These are phyloP conservation scores for Nasonia giraulti DNA, from an alignment of 1,140 invertebrate genomes.

Conservation along the genomic window DNA sequence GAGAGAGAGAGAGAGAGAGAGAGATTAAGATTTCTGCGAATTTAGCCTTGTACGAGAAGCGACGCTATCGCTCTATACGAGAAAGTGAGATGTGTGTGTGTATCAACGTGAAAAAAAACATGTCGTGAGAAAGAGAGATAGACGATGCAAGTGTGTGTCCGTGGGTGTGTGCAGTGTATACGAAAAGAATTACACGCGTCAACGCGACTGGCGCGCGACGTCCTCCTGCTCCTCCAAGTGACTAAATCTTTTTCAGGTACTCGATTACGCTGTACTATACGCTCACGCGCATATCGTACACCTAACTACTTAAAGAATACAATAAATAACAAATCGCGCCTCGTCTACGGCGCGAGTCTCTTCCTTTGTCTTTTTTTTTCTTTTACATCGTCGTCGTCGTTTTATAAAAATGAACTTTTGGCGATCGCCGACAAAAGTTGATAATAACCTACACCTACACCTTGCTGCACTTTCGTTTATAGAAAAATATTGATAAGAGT, in stretches of 20 bases:
- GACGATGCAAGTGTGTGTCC: neutral
- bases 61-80: neutral
- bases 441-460: neutral
- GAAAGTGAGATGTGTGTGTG: neutral
- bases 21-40: neutral
- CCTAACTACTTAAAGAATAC: slow-evolving; percentile 39
- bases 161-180: neutral
- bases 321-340: slow-evolving; percentile 37
- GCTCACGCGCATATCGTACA: neutral
- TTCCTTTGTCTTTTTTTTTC: slow-evolving; percentile 40
- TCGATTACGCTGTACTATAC: slow-evolving; percentile 47
- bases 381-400: neutral
- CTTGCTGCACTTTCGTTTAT: neutral
- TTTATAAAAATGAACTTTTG: slow-evolving; percentile 1
- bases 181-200: slow-evolving; percentile 27
- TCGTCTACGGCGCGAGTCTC: slow-evolving; percentile 37
- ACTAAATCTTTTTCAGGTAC: slow-evolving; percentile 52
- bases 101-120: no score
- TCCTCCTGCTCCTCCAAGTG: slow-evolving; percentile 32
- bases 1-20: neutral
- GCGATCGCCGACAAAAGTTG: neutral
- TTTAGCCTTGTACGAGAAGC: neutral
- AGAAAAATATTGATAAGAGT: neutral
- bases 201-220: neutral
- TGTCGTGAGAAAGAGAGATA: neutral